Percentiles rank a stretch among this genome's conserved stretches.
Evolutionary conservation across 2,113 vertebrate species (phyloP).

Genomic region (Paramormyrops kingsleyae): DNA sequence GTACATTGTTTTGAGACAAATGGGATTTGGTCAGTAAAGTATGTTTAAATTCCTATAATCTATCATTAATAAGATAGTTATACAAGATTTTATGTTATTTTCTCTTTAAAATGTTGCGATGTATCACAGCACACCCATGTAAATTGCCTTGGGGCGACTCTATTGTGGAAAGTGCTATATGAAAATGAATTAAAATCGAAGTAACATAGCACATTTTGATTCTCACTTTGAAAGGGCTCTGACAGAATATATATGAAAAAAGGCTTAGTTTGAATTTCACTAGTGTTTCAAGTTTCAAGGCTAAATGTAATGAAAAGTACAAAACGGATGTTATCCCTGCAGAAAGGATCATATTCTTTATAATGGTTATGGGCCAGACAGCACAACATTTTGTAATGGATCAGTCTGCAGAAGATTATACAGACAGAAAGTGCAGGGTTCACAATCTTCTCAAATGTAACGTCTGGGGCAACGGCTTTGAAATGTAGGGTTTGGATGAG

Average conservation of each 20-base stretch:
- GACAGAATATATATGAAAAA: background rate
- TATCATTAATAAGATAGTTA: background rate
- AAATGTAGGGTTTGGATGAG: background rate
- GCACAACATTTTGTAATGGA: background rate
- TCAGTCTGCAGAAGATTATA: background rate
- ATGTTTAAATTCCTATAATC: background rate
- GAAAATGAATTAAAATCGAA: no score
- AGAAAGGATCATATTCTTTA: background rate
- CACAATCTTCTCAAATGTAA: background rate
- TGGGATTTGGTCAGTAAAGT: background rate
- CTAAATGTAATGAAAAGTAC: background rate
- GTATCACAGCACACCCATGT: no score
- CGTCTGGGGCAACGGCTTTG: background rate
- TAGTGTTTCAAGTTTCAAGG: background rate
- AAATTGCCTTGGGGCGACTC: no score
- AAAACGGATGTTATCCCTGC: background rate
- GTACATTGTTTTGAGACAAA: background rate
- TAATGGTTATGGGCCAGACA: background rate
- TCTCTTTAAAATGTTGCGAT: no score
- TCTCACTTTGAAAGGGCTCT: background rate
- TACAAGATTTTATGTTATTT: background rate
- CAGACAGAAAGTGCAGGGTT: background rate
- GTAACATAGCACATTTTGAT: no score
- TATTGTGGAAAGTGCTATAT: no score
- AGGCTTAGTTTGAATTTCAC: background rate